These are phyloP conservation scores for Leptinotarsa lineolata DNA, from an alignment of 1,140 invertebrate species.

Conservation along the genomic window DNA sequence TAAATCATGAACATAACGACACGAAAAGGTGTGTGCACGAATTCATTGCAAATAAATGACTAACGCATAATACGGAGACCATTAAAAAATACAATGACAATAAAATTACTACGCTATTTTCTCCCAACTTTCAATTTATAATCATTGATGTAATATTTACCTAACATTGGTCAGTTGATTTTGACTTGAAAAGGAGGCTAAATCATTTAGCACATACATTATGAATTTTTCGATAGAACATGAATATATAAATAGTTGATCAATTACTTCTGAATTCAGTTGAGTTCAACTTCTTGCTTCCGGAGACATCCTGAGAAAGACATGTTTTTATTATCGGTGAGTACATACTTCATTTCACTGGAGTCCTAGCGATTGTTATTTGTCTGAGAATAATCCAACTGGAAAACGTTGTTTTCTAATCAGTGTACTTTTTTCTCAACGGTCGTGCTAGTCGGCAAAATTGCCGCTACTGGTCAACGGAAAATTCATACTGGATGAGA, in stretches of 20 bases:
- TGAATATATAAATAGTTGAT: conserved; percentile 20
- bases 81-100: not conserved
- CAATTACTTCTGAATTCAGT: conserved; percentile 16
- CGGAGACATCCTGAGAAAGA: conserved; percentile 1
- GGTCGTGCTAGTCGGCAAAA: too few species aligned
- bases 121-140: conserved; percentile 11
- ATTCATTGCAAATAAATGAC: not conserved
- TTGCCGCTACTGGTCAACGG: too few species aligned
- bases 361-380: too few species aligned
- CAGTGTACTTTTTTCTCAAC: too few species aligned
- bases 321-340: conserved; percentile 17
- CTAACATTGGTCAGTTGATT: conserved; percentile 24
- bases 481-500: too few species aligned
- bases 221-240: conserved; percentile 17
- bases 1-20: too few species aligned
- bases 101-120: conserved; percentile 17
- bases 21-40: too few species aligned
- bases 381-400: not conserved
- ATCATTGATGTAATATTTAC: conserved; percentile 38
- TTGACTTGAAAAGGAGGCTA: conserved; percentile 36
- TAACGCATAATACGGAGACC: not conserved
- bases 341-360: not conserved
- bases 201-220: conserved; percentile 40
- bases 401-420: too few species aligned
- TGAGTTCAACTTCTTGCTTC: conserved; percentile 2